A percentile compares a stretch with the other conserved stretches of the same genome.
phyloP scores from a whole-genome alignment of 2,113 vertebrate genomes.

The Cyprinus carpio region DNA sequence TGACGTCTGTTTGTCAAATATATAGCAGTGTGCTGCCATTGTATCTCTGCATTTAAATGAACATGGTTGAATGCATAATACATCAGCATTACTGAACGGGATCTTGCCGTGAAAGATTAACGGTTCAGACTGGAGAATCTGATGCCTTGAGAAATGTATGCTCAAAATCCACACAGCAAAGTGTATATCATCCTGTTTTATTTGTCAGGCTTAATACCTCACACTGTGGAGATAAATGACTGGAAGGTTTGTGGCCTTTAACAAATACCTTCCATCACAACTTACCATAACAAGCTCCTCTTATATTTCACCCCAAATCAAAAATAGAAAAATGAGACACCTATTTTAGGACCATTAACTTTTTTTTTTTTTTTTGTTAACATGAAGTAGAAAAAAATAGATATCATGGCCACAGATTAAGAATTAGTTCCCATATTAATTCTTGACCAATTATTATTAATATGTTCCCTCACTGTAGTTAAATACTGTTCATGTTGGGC shows the following conservation, averaged over 20 bases:
- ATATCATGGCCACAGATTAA: background rate
- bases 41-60: constrained; percentile 29
- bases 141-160: constrained; percentile 65
- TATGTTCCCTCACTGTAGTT: too few species aligned
- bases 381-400: background rate
- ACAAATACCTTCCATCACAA: constrained; percentile 13
- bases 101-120: constrained; percentile 65
- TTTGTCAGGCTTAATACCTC: constrained; percentile 37
- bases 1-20: constrained; percentile 9
- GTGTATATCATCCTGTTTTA: constrained; percentile 55
- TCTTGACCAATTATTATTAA: too few species aligned
- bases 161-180: constrained; percentile 56
- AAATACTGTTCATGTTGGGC: too few species aligned
- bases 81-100: constrained; percentile 66
- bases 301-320: background rate
- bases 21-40: constrained; percentile 14
- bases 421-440: background rate
- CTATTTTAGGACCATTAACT: background rate
- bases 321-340: background rate
- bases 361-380: background rate
- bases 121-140: constrained; percentile 50
- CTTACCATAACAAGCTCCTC: background rate
- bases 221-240: constrained; percentile 48
- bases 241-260: constrained; percentile 47
- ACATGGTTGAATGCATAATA: constrained; percentile 55